Percentiles rank a stretch among this genome's conserved stretches.
Conservation (phyloP, 2,113 vertebrate species). For the Heloderma charlesbogerti region DNA sequence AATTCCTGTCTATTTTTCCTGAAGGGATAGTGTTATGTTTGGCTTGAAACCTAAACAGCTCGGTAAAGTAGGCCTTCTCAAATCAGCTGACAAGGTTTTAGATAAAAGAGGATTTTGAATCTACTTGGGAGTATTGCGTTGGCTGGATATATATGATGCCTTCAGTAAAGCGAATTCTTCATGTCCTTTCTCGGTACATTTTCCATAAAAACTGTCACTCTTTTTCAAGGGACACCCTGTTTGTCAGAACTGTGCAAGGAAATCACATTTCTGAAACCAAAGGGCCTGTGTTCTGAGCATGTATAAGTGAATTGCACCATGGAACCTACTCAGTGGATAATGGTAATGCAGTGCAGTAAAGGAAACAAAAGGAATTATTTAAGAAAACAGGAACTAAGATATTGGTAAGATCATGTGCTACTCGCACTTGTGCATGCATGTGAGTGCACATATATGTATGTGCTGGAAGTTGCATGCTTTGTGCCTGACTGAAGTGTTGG, state of each 20-base stretch:
- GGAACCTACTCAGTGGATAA: constrained; percentile 33
- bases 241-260: fast-evolving
- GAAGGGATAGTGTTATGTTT: neutral
- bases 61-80: neutral
- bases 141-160: neutral
- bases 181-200: neutral
- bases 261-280: neutral
- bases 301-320: constrained; percentile 51
- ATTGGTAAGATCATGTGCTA: too few species aligned
- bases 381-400: neutral
- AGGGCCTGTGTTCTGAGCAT: constrained; percentile 28
- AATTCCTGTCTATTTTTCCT: neutral
- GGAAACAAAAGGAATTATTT: neutral
- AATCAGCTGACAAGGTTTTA: neutral
- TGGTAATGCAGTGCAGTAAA: neutral
- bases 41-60: neutral
- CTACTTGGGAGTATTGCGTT: neutral
- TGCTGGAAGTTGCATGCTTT: neutral
- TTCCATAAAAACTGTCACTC: neutral
- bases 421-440: too few species aligned
- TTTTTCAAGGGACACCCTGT: neutral
- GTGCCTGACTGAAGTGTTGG: neutral
- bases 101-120: neutral
- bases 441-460: too few species aligned
- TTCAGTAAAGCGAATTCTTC: neutral